Evolutionary conservation across 2,113 vertebrate species (phyloP).

Genomic region (Prochilodus magdalenae): DNA sequence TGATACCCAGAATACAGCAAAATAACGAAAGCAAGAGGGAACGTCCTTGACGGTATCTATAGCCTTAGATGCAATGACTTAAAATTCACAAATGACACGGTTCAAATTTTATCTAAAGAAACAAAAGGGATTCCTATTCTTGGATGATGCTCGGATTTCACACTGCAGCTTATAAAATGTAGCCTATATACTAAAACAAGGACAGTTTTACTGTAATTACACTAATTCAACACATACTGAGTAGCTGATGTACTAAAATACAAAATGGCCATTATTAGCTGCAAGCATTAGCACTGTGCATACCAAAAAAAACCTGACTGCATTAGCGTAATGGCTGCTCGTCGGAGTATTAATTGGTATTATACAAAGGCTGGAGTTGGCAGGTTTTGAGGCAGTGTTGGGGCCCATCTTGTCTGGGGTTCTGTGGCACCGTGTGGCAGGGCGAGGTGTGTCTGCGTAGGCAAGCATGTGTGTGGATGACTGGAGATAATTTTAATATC

Average conservation of each 20-base stretch:
- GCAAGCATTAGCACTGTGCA: background rate
- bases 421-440: conserved; percentile 41
- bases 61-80: too few species aligned
- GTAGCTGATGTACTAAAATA: conserved; percentile 5
- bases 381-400: background rate
- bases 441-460: conserved; percentile 46
- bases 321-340: background rate
- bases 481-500: conserved; percentile 82
- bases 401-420: conserved; percentile 18
- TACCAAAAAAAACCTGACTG: background rate
- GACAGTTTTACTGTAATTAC: background rate
- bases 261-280: background rate
- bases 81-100: too few species aligned
- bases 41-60: too few species aligned
- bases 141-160: too few species aligned
- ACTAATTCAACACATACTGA: background rate
- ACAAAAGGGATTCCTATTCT: too few species aligned
- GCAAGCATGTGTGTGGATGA: conserved; percentile 64
- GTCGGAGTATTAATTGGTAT: background rate
- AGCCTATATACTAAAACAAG: too few species aligned
- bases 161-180: too few species aligned
- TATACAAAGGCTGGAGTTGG: background rate
- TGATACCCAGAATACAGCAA: too few species aligned
- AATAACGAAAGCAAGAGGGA: too few species aligned
- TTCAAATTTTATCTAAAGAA: too few species aligned